Evolutionary conservation across 2,888 invertebrate species (phyloP), one percentile per base, ranked within the genome.

Genomic region (Luffia ferchaultella): DNA sequence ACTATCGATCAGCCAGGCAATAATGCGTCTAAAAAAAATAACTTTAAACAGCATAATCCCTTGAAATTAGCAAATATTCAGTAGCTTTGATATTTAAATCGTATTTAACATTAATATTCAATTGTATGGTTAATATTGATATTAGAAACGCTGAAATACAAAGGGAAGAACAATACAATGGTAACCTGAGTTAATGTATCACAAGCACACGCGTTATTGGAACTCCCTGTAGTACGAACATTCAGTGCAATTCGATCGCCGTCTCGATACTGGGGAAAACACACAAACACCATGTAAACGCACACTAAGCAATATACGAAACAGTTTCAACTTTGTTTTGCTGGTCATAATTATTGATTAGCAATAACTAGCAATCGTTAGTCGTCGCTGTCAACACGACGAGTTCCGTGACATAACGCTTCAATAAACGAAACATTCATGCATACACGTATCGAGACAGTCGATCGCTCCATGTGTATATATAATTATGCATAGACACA

Each of bases 161-260:
- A 50, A 42, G 48, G 46, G 16, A 48, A 49, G 52, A 57, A 61
- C 60, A 60, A 62, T 58, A 56, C 60, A 65, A 67, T 53, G 67
- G 67, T 68, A 67, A 68, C 63, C 62, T 62, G 59, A 57, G 55
- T 65, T 61, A 30, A 62, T 55, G 52, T 60, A 61, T 67, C 63
- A 69, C 64, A 65, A 68, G 62, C 60, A 52, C 12, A 15, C 17
- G 7, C 12, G 30, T 30, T 30, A 30, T 7, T 3, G 30, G 12
- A 30, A n/a, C n/a, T n/a, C n/a, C n/a, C n/a, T n/a, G n/a, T n/a
- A n/a, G n/a, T n/a, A n/a, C n/a, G n/a, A n/a, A 30, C 30, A 30
- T 30, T 30, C 12, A 30, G 30, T 30, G 30, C 30, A 30, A 30
- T 7, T 30, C 12, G n/a, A 30, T 30, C 30, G 30, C 12, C 30